Base-by-base conservation (phyloP, 2,797 vertebrate species). In the Iguana delicatissima region DNA sequence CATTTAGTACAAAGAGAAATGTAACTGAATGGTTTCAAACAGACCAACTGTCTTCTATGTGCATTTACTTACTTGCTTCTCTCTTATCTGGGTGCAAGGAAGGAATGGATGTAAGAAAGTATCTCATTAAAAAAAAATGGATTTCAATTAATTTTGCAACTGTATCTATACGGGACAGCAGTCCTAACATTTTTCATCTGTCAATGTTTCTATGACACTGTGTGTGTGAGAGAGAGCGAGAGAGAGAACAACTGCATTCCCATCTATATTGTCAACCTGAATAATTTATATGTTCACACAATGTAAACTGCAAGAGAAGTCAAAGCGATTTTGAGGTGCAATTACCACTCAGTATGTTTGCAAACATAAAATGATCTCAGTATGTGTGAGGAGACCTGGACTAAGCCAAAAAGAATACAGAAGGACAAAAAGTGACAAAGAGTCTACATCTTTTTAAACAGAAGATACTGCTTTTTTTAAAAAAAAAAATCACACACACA, bases 271-370 rank as follows among this genome's bases (percentile, higher is more conserved):
- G 92, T 79, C 92, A 92, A 84, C 50, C 91, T 90, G 50, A 94
- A 86, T 95, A 94, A 95, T n/a, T 74, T 52, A 89, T 4, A 88
- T 80, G 93, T 86, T 73, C 91, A 93, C 90, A 95, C 81, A 93
- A 94, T 74, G 72, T 90, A 92, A 95, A 95, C 93, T 85, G 72
- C 73, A 22, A 50, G 82, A 86, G 87, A 79, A 94, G 93, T 94
- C 83, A 81, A 95, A 95, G 88, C 91, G 92, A 93, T 90, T 90
- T 86, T 86, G 92, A 93, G 88, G 94, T 92, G 89, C 94, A 95
- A 92, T 92, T 89, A 95, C 90, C 94, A 94, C 85, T 94, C 64
- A 85, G 26, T 55, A 88, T 94, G 92, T 94, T 94, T 86, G 86
- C 85, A 94, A 93, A 86, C 46, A 84, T 5, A 62, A 93, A 64